These are phyloP conservation scores for Phlogophora meticulosa DNA, from an alignment of 2,888 invertebrate species.

Conservation along the genomic window DNA sequence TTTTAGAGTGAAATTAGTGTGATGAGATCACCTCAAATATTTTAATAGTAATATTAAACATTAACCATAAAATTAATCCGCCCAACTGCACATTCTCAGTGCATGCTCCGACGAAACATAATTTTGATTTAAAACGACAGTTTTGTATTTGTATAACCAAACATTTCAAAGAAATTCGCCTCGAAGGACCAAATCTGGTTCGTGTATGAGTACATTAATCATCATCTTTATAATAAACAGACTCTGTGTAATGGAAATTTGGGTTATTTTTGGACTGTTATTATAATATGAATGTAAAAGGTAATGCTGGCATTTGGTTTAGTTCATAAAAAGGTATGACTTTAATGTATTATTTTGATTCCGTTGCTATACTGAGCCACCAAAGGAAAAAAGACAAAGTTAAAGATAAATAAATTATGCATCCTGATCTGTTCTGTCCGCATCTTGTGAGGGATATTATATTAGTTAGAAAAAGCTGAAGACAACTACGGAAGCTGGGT, in stretches of 20 bases:
- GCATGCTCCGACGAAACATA: constrained; percentile 46
- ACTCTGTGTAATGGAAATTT: constrained; percentile 48
- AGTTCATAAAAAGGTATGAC: constrained; percentile 12
- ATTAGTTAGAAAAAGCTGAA: background rate
- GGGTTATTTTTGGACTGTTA: constrained; percentile 42
- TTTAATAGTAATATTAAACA: background rate
- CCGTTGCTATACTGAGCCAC: background rate
- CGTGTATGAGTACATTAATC: constrained; percentile 56
- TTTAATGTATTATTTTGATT: constrained; percentile 31
- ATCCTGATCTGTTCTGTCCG: constrained; percentile 1
- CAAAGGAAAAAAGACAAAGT: constrained; percentile 18
- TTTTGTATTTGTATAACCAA: constrained; percentile 47
- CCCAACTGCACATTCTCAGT: constrained; percentile 33
- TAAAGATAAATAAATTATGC: constrained; percentile 26
- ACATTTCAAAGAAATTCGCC: constrained; percentile 59
- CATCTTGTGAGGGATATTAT: constrained; percentile 4
- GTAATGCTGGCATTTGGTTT: constrained; percentile 37
- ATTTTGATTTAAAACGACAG: constrained; percentile 67
- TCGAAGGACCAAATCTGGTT: constrained; percentile 59
- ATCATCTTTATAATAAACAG: constrained; percentile 62
- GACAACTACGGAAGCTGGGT: background rate
- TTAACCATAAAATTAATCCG: constrained; percentile 48
- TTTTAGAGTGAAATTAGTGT: too few relatives aligned
- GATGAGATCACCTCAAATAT: too few relatives aligned
- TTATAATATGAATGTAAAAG: constrained; percentile 30